Conservation (phyloP, 2,888 invertebrate species). For the Noctua janthe region DNA sequence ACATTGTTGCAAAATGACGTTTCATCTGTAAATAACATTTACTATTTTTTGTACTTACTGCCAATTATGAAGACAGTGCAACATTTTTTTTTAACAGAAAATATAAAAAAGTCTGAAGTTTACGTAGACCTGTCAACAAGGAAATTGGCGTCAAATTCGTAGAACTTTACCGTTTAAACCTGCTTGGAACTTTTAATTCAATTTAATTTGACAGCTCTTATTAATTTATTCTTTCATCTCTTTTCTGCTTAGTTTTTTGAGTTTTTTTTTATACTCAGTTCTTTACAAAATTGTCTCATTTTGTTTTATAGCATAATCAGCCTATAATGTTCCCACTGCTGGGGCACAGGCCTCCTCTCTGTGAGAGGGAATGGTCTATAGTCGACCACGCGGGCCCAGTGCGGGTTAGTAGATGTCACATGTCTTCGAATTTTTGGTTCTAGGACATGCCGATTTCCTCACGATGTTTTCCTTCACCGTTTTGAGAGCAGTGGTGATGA, state of each 20-base stretch:
- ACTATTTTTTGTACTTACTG: background rate
- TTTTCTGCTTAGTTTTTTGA: background rate
- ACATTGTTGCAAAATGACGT: conserved; percentile 1
- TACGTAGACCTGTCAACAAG: conserved; percentile 6
- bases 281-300: too few species aligned
- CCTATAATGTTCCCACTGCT: too few species aligned
- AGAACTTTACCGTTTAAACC: conserved; percentile 34
- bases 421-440: too few species aligned
- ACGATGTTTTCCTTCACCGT: too few species aligned
- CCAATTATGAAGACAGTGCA: background rate
- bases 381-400: too few species aligned
- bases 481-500: too few species aligned
- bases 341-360: too few species aligned
- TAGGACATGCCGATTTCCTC: too few species aligned
- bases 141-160: conserved; percentile 27
- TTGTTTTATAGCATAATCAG: too few species aligned
- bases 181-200: conserved; percentile 35
- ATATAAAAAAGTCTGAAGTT: background rate
- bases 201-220: conserved; percentile 30
- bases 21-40: background rate
- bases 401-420: too few species aligned
- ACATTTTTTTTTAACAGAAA: background rate
- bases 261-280: background rate
- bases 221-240: conserved; percentile 4
- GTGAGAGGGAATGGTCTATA: too few species aligned